A percentile compares a stretch with the other conserved stretches of the same genome.
These are phyloP conservation scores for Ceriagrion tenellum DNA, from an alignment of 2,888 invertebrate genomes.

Conservation along the genomic window DNA sequence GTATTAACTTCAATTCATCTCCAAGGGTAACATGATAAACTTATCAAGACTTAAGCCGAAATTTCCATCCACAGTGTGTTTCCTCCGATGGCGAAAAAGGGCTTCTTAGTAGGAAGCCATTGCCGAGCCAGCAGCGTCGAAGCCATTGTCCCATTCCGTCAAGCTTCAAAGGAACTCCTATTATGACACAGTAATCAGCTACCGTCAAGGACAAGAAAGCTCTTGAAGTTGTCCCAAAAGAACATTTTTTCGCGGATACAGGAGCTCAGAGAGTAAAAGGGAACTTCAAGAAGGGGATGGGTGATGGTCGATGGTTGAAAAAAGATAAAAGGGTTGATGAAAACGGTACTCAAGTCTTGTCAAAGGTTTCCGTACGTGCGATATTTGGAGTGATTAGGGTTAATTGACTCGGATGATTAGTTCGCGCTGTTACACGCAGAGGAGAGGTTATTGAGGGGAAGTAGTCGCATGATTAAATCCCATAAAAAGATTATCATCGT, in stretches of 20 bases:
- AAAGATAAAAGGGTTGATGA: not conserved
- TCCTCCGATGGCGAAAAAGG: not conserved
- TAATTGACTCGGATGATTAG: slow-evolving; percentile 35
- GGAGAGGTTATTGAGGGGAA: not conserved
- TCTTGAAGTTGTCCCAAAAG: slow-evolving; percentile 37
- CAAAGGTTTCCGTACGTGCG: not conserved
- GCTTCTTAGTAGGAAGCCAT: not conserved
- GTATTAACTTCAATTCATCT: not conserved
- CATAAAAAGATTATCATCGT: not conserved
- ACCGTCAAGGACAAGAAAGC: not conserved
- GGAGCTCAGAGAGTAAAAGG: not conserved
- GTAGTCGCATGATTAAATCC: slow-evolving; percentile 12
- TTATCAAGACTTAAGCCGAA: not conserved
- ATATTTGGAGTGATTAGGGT: not conserved
- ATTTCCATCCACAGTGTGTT: not conserved
- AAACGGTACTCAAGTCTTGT: not conserved
- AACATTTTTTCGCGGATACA: not conserved
- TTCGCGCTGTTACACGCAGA: not conserved
- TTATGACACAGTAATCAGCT: slow-evolving; percentile 11
- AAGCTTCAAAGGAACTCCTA: slow-evolving; percentile 13
- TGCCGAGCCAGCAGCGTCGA: not conserved
- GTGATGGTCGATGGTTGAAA: not conserved
- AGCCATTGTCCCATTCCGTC: slow-evolving; percentile 17
- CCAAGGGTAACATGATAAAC: not conserved
- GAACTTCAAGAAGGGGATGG: not conserved